These are phyloP conservation scores for Trichogramma pretiosum DNA, from an alignment of 1,140 invertebrate species.

Conservation along the genomic window DNA sequence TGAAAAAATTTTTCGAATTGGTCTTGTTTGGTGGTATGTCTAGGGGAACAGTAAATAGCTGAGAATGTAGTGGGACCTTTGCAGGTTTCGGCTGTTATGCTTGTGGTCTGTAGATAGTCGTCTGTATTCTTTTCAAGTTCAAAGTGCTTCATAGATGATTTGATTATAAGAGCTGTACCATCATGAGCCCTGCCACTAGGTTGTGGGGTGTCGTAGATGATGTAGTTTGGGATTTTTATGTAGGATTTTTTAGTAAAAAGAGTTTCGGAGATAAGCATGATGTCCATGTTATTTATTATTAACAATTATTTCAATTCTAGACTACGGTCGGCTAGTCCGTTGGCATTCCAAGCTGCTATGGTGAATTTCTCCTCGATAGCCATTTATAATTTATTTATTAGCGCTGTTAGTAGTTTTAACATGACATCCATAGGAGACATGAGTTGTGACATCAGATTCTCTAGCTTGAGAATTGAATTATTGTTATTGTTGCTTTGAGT, in stretches of 20 bases:
- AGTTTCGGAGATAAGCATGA: conserved; percentile 26
- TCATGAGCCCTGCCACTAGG: neutral
- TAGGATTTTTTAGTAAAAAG: conserved; percentile 20
- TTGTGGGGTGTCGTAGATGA: neutral
- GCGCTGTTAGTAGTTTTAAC: conserved; percentile 17
- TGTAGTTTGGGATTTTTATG: neutral
- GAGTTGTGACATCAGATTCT: conserved; percentile 4
- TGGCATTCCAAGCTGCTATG: conserved; percentile 24
- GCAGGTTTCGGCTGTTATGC: neutral
- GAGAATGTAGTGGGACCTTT: neutral
- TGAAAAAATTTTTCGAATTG: conserved; percentile 21
- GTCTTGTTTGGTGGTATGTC: conserved; percentile 12
- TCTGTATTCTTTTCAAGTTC: neutral
- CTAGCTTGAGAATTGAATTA: no score
- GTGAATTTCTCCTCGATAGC: conserved; percentile 1
- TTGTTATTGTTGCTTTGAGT: no score
- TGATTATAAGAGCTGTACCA: neutral
- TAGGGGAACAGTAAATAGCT: neutral
- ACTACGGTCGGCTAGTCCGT: conserved; percentile 19
- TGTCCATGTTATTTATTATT: conserved; percentile 22
- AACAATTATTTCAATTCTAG: conserved; percentile 22
- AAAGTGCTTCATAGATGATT: neutral
- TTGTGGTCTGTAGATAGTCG: neutral
- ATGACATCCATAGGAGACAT: conserved; percentile 14
- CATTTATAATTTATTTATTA: conserved; percentile 19